These are phyloP conservation scores for Catharus ustulatus DNA, from an alignment of 2,797 vertebrate species.

Conservation along the genomic window DNA sequence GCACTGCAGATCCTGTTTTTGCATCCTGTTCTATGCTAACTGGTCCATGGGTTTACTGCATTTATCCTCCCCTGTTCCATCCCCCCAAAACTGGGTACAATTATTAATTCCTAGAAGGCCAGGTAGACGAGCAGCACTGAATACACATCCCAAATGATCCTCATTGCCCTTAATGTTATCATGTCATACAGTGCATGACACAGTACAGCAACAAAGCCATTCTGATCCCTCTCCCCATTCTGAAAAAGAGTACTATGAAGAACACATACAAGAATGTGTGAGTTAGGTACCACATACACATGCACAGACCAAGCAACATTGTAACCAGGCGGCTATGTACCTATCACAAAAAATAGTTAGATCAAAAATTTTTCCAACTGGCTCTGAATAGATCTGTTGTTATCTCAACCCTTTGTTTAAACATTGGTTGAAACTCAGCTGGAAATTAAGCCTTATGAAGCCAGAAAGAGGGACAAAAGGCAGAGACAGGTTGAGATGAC, in stretches of 20 bases:
- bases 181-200: background rate
- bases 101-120: background rate
- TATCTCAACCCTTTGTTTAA: background rate
- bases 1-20: background rate
- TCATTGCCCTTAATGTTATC: background rate
- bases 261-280: background rate
- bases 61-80: background rate
- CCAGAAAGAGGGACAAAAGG: background rate
- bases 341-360: background rate
- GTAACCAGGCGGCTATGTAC: background rate
- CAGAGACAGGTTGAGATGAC: background rate
- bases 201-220: background rate
- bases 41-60: background rate
- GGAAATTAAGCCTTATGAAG: background rate
- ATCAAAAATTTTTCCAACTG: background rate
- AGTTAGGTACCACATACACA: background rate
- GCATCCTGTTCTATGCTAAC: background rate
- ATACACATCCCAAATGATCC: background rate
- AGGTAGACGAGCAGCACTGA: background rate
- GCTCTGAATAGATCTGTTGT: background rate
- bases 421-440: background rate
- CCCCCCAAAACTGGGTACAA: background rate
- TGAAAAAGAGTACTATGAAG: accelerated
- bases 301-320: background rate
- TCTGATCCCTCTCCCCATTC: background rate